Conservation (phyloP, 2,797 vertebrate genomes). For the Enteromius fasciolatus region DNA sequence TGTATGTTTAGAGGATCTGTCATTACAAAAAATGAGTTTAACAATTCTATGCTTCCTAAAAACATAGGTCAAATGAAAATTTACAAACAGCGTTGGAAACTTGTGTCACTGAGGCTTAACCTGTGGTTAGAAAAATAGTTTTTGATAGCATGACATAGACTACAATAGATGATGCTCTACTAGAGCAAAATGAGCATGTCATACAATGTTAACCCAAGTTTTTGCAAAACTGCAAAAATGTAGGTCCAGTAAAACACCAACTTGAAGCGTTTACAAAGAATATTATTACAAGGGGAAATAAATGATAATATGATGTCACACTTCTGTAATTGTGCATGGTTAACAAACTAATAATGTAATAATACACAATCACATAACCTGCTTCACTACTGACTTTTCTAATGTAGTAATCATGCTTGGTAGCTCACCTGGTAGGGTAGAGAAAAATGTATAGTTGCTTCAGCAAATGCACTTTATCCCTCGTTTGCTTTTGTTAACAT, state of each 20-base stretch:
- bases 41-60: background rate
- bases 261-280: background rate
- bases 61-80: background rate
- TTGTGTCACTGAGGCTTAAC: background rate
- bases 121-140: background rate
- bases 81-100: background rate
- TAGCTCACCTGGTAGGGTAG: background rate
- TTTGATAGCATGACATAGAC: background rate
- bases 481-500: background rate
- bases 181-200: background rate
- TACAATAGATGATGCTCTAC: constrained; percentile 2
- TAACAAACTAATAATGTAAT: background rate
- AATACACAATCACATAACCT: background rate
- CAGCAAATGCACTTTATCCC: background rate
- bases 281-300: background rate
- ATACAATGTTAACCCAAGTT: background rate
- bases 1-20: background rate
- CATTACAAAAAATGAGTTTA: background rate
- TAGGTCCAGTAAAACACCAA: background rate
- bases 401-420: background rate
- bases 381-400: background rate
- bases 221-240: background rate
- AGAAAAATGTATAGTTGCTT: background rate
- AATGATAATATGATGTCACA: background rate
- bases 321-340: background rate